Percentiles rank a stretch among this genome's conserved stretches.
Evolutionary conservation across 1,140 invertebrate species (phyloP).

Genomic region (Colletes gigas): DNA sequence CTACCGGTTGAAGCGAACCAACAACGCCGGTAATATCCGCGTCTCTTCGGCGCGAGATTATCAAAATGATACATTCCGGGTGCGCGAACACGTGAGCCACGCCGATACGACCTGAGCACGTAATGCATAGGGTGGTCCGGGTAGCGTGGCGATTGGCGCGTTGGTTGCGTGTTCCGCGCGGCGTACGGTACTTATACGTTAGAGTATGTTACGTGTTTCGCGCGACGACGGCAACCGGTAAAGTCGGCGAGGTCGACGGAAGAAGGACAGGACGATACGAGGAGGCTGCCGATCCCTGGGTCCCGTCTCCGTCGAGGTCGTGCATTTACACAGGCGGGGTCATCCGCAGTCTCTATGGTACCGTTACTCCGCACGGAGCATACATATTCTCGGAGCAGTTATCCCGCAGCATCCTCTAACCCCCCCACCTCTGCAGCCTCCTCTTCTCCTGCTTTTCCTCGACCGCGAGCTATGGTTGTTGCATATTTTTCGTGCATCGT

Average conservation of each 20-base stretch:
- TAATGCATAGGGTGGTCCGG: slow-evolving; percentile 23
- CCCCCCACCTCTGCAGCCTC: slow-evolving; percentile 4
- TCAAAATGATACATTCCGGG: slow-evolving; percentile 37
- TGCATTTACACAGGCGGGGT: slow-evolving; percentile 79
- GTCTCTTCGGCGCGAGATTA: slow-evolving; percentile 36
- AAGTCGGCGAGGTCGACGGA: neutral
- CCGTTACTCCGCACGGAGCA: slow-evolving; percentile 73
- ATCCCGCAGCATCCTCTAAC: slow-evolving; percentile 48
- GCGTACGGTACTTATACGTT: neutral
- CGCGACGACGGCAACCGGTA: neutral
- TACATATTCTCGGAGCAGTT: slow-evolving; percentile 69
- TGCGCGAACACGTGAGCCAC: slow-evolving; percentile 1
- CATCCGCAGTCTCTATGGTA: slow-evolving; percentile 75
- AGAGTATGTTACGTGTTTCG: slow-evolving; percentile 33
- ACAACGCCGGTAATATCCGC: slow-evolving; percentile 14
- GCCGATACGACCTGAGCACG: slow-evolving; percentile 20
- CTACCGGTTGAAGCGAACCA: neutral
- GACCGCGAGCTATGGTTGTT: neutral
- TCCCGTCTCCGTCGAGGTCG: slow-evolving; percentile 75
- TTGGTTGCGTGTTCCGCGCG: slow-evolving; percentile 19
- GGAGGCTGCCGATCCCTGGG: slow-evolving; percentile 53
- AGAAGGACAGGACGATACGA: slow-evolving; percentile 30
- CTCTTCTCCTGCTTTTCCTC: slow-evolving; percentile 14
- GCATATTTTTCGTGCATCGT: slow-evolving; percentile 69
- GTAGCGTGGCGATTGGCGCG: slow-evolving; percentile 17